Conservation (phyloP, 2,113 vertebrate species). For the Hiodon tergisus region DNA sequence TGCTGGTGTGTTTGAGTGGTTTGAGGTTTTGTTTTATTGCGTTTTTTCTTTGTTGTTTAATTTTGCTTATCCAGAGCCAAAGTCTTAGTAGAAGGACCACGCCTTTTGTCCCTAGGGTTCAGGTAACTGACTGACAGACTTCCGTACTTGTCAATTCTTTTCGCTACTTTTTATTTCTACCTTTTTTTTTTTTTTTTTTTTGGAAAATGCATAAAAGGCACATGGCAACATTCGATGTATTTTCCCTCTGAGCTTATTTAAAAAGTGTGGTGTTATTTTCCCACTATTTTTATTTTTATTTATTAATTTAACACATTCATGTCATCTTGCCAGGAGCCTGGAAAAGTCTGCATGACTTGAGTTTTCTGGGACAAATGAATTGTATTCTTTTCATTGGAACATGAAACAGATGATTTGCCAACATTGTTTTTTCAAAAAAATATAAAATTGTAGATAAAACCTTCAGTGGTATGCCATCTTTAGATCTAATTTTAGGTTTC, state of each 20-base stretch:
- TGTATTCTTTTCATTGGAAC: slow-evolving; percentile 32
- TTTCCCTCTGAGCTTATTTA: slow-evolving; percentile 53
- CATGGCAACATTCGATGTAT: slow-evolving; percentile 54
- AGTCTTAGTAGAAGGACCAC: slow-evolving; percentile 92
- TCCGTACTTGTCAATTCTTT: slow-evolving; percentile 54
- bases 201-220: slow-evolving; percentile 86
- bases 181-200: slow-evolving; percentile 43
- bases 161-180: slow-evolving; percentile 28
- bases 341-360: slow-evolving; percentile 66
- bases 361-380: slow-evolving; percentile 22
- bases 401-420: slow-evolving; percentile 23
- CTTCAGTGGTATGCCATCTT: too few species aligned
- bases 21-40: slow-evolving; percentile 48
- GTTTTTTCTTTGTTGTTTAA: slow-evolving; percentile 52
- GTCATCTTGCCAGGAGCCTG: slow-evolving; percentile 62
- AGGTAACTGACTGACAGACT: slow-evolving; percentile 83
- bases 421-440: not conserved
- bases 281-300: slow-evolving; percentile 31
- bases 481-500: slow-evolving; percentile 19
- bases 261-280: slow-evolving; percentile 53
- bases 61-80: slow-evolving; percentile 92
- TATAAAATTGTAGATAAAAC: not conserved
- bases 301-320: slow-evolving; percentile 52
- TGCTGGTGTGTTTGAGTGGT: slow-evolving; percentile 27
- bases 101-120: slow-evolving; percentile 92